Evolutionary conservation across 2,113 vertebrate species (phyloP).

Genomic region (Falcunculus frontatus): DNA sequence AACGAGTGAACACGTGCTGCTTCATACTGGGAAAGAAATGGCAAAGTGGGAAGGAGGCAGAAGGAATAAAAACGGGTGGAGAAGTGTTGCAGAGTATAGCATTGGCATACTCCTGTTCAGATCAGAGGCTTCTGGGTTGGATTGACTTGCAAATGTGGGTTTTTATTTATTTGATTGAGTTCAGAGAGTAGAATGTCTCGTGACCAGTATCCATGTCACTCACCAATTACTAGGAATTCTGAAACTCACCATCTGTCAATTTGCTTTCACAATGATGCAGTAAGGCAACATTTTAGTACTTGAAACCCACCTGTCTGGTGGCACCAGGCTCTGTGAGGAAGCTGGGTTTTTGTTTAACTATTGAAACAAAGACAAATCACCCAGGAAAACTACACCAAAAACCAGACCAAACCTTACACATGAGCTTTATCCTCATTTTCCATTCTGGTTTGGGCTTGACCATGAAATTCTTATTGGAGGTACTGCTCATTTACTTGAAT

Average conservation of each 20-base stretch:
- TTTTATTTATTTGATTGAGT: background rate
- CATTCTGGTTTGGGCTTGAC: background rate
- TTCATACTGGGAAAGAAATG: background rate
- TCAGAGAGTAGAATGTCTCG: background rate
- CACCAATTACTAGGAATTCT: background rate
- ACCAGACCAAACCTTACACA: rapidly evolving
- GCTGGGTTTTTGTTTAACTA: background rate
- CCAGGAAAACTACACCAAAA: background rate
- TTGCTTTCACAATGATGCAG: background rate
- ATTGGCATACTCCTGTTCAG: background rate
- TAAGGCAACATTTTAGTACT: background rate
- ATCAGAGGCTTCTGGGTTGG: background rate
- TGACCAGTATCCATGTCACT: background rate
- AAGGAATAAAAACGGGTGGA: background rate
- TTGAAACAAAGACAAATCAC: background rate
- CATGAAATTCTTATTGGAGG: background rate
- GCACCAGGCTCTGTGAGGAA: background rate
- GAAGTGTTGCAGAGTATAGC: background rate
- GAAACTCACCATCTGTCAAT: background rate
- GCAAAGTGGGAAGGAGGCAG: background rate
- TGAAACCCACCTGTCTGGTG: background rate
- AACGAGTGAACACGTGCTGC: background rate
- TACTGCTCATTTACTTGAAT: background rate
- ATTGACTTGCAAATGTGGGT: background rate
- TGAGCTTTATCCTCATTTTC: background rate